A percentile compares a stretch with the other conserved stretches of the same genome.
Conservation (phyloP, 1,140 invertebrate genomes). For the Steinernema feltiae region DNA sequence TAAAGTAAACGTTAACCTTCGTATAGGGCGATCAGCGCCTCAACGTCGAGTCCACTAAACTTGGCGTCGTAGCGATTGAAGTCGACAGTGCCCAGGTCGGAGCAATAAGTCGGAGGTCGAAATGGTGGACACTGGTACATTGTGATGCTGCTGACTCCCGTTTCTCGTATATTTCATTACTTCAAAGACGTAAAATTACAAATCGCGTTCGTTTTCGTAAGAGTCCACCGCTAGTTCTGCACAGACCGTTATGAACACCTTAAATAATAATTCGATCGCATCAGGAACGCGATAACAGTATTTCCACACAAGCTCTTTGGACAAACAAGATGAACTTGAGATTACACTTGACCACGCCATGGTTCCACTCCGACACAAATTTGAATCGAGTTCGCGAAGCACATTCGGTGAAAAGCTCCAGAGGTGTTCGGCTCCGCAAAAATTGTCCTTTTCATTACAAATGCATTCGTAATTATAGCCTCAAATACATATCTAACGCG, state of each 20-base stretch:
- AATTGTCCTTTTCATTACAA: constrained; percentile 1
- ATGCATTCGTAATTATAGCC: neutral
- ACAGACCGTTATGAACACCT: neutral
- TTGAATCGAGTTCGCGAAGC: neutral
- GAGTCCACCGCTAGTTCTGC: neutral
- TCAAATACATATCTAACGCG: constrained; percentile 8
- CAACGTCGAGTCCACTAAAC: constrained; percentile 5
- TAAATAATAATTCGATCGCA: no score
- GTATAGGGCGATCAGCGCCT: neutral
- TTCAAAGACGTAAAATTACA: neutral
- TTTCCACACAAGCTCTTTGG: no score
- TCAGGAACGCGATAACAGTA: no score
- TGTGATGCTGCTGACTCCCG: neutral
- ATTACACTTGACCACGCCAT: neutral
- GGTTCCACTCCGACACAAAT: neutral
- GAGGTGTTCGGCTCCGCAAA: neutral
- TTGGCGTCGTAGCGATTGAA: neutral
- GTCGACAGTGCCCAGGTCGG: constrained; percentile 2
- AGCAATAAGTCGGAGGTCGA: neutral
- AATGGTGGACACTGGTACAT: constrained; percentile 9
- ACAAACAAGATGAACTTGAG: neutral
- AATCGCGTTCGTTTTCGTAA: neutral
- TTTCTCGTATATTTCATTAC: neutral
- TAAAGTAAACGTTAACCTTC: neutral
- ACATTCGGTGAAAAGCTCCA: neutral